Evolutionary conservation across 2,113 vertebrate species (phyloP).

Genomic region (Hassar affinis): DNA sequence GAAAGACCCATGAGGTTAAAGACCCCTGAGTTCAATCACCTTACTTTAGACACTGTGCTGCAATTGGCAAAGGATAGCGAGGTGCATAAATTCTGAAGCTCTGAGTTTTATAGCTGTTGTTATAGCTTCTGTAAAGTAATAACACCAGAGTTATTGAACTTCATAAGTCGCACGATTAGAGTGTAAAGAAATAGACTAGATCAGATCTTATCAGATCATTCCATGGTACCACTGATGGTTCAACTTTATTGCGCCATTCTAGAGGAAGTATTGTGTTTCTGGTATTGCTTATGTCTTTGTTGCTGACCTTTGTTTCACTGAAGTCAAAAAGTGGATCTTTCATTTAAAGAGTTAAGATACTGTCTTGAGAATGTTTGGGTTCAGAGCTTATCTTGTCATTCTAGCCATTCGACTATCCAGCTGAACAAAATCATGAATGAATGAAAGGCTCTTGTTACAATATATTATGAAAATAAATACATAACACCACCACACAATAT

Average conservation of each 20-base stretch:
- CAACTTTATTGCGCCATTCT: background rate
- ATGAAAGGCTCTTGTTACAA: background rate
- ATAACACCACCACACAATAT: background rate
- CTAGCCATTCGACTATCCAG: background rate
- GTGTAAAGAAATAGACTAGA: background rate
- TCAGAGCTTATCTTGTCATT: background rate
- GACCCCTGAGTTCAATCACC: background rate
- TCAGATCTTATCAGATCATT: background rate
- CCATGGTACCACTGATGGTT: background rate
- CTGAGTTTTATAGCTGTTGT: background rate
- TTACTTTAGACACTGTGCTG: background rate
- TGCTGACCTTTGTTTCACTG: background rate
- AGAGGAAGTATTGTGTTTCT: background rate
- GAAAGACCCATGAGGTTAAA: background rate
- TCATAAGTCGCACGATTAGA: background rate
- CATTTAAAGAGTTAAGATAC: background rate
- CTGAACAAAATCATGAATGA: background rate
- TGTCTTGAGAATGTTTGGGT: background rate
- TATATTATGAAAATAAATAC: background rate
- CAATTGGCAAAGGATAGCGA: background rate
- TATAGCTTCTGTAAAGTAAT: constrained; percentile 16
- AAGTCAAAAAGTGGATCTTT: background rate
- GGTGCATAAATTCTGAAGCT: background rate
- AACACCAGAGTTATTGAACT: background rate
- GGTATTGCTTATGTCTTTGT: background rate